phyloP scores from a whole-genome alignment of 2,797 vertebrate species.

The Acanthopagrus latus region DNA sequence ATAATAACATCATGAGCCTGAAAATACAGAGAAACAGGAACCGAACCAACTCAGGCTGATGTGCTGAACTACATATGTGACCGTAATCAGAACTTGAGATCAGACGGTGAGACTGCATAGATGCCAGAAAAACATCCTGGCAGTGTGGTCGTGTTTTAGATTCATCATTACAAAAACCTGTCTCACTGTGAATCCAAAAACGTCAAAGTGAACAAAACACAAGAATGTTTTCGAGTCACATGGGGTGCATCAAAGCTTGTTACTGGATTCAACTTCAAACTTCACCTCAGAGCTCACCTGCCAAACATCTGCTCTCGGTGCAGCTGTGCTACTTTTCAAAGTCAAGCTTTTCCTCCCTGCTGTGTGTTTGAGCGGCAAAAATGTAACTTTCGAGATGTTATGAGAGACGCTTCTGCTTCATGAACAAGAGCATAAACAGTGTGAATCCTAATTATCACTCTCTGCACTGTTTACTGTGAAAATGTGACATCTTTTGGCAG shows the following conservation, averaged over 20 bases:
- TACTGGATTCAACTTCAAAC: constrained; percentile 57
- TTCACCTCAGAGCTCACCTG: constrained; percentile 34
- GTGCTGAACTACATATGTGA: neutral
- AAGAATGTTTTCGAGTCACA: neutral
- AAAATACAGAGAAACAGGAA: neutral
- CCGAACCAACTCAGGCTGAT: neutral
- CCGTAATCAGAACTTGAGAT: neutral
- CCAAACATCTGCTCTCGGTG: constrained; percentile 43
- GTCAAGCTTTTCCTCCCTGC: neutral
- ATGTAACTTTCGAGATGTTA: neutral
- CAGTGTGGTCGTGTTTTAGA: neutral
- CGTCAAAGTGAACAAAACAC: constrained; percentile 14
- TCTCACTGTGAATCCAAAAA: constrained; percentile 4
- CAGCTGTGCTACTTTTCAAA: constrained; percentile 54
- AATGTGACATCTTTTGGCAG: neutral
- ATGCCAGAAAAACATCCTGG: neutral
- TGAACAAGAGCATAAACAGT: neutral
- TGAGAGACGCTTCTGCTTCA: neutral
- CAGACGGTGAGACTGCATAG: neutral
- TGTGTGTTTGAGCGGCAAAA: neutral
- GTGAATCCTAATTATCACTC: neutral
- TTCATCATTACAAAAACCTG: neutral
- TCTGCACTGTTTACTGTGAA: neutral
- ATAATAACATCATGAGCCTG: neutral
- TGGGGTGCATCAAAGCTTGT: constrained; percentile 21